A percentile compares a stretch with the other conserved stretches of the same genome.
These are phyloP conservation scores for Bradypodion ventrale DNA, from an alignment of 2,797 vertebrate species.

Conservation along the genomic window DNA sequence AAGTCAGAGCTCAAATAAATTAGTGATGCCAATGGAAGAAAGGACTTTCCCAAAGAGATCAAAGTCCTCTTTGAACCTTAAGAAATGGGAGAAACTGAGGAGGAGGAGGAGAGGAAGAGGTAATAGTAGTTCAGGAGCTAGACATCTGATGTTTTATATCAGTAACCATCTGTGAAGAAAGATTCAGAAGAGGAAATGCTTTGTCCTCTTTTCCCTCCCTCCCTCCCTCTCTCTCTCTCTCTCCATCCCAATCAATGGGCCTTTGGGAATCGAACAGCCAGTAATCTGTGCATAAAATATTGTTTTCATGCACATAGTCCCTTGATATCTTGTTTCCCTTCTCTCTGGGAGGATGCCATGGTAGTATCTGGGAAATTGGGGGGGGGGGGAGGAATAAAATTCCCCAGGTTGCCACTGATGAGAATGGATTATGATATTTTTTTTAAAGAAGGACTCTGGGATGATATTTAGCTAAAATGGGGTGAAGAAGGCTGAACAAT, in stretches of 20 bases:
- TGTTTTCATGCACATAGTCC: not conserved
- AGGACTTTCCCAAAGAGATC: constrained; percentile 47
- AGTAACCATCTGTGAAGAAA: fast-evolving
- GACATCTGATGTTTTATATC: not conserved
- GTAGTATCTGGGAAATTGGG: too few relatives aligned
- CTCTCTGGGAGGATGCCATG: not conserved
- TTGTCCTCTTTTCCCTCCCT: fast-evolving
- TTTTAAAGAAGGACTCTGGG: not conserved
- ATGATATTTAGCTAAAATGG: not conserved
- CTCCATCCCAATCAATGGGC: not conserved
- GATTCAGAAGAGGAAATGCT: fast-evolving
- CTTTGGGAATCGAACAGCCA: not conserved
- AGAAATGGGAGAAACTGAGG: not conserved
- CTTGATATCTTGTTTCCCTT: not conserved
- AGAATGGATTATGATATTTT: too few relatives aligned
- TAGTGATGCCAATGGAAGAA: not conserved
- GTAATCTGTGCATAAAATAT: fast-evolving
- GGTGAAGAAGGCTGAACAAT: not conserved
- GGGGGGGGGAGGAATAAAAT: too few relatives aligned
- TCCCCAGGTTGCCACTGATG: too few relatives aligned
- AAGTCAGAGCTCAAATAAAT: not conserved
- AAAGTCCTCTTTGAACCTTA: constrained; percentile 23
- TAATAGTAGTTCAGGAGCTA: not conserved
- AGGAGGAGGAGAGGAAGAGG: not conserved
- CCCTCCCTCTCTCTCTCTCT: not conserved